Percentiles rank a stretch among this genome's conserved stretches.
Evolutionary conservation across 2,113 vertebrate genomes (phyloP).

Genomic region (Oryzias javanicus): DNA sequence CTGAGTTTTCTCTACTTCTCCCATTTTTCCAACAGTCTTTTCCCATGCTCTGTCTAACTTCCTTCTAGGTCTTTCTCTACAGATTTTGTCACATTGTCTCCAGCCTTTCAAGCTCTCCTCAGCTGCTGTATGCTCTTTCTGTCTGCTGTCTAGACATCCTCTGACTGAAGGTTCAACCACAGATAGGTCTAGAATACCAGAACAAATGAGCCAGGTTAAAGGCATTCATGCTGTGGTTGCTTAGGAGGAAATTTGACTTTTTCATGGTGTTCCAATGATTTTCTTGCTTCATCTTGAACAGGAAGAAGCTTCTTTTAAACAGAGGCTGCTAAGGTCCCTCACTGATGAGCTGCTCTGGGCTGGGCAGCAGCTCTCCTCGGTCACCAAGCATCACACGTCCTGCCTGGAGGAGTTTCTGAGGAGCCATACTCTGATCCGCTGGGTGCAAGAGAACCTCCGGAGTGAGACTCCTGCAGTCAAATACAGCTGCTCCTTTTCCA

Average conservation of each 20-base stretch:
- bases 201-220: background rate
- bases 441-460: conserved; percentile 67
- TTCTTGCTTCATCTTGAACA: conserved; percentile 12
- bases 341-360: conserved; percentile 54
- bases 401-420: conserved; percentile 70
- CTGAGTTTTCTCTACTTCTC: too few species aligned
- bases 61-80: too few species aligned
- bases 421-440: conserved; percentile 58
- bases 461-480: conserved; percentile 34
- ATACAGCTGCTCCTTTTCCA: background rate
- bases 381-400: conserved; percentile 52
- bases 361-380: conserved; percentile 40
- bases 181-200: too few species aligned
- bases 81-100: too few species aligned
- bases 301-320: conserved; percentile 62
- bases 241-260: background rate
- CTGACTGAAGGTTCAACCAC: too few species aligned
- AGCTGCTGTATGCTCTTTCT: too few species aligned
- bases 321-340: conserved; percentile 47
- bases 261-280: background rate
- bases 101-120: too few species aligned
- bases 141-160: too few species aligned
- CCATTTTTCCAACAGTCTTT: too few species aligned
- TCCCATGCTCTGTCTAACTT: too few species aligned
- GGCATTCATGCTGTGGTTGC: background rate